A percentile compares a stretch with the other conserved stretches of the same genome.
phyloP scores from a whole-genome alignment of 2,797 vertebrate genomes.

The Peromyscus nudipes region DNA sequence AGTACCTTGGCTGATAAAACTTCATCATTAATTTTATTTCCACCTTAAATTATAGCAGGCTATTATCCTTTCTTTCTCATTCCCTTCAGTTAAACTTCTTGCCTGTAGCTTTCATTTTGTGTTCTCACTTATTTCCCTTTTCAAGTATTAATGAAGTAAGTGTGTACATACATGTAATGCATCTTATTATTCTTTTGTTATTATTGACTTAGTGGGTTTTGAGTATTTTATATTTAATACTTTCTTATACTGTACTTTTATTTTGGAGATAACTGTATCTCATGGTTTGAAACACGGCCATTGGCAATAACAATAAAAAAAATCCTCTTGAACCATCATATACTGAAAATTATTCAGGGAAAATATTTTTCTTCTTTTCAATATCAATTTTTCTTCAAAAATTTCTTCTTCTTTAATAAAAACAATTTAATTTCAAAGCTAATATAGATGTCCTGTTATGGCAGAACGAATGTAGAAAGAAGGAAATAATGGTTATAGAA shows the following conservation, averaged over 20 bases:
- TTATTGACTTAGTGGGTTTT: neutral
- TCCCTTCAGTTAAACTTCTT: conserved; percentile 64
- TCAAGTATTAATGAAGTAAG: conserved; percentile 19
- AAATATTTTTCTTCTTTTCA: neutral
- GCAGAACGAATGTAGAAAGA: neutral
- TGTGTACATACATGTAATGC: neutral
- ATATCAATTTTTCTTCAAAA: neutral
- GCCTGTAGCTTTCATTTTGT: conserved; percentile 66
- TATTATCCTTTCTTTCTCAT: conserved; percentile 52
- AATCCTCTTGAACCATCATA: neutral
- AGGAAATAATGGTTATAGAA: conserved; percentile 58
- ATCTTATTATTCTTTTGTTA: neutral
- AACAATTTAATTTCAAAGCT: neutral
- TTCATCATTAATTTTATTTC: conserved; percentile 78
- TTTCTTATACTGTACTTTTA: neutral
- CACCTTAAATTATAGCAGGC: conserved; percentile 64
- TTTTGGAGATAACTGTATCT: neutral
- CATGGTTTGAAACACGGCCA: neutral
- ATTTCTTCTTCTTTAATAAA: neutral
- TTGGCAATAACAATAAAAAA: neutral
- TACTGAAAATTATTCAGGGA: neutral
- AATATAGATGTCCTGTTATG: neutral
- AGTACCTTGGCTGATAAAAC: conserved; percentile 72
- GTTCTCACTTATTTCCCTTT: conserved; percentile 28
- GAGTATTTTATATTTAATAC: neutral